Percentiles rank a stretch among this genome's conserved stretches.
phyloP scores from a whole-genome alignment of 2,113 vertebrate species.

The Tretioscincus oriximinensis region DNA sequence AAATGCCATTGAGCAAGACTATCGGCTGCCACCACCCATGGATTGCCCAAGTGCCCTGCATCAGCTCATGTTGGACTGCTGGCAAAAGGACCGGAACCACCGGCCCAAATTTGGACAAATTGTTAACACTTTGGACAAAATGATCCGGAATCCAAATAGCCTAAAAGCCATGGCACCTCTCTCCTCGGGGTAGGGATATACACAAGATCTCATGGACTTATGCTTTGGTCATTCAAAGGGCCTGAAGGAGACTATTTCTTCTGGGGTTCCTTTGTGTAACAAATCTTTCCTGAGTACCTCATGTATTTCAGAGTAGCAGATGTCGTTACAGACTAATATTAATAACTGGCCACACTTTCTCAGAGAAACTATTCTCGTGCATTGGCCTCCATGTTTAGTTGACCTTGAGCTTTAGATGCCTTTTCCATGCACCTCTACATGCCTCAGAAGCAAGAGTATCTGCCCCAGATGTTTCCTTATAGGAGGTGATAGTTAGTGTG shows the following conservation, averaged over 20 bases:
- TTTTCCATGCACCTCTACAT: too few species aligned
- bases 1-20: conserved; percentile 96
- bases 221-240: not conserved
- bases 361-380: too few species aligned
- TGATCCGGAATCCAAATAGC: conserved; percentile 94
- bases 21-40: conserved; percentile 91
- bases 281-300: not conserved
- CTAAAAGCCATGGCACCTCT: conserved; percentile 92
- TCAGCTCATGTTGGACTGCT: conserved; percentile 96
- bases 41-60: conserved; percentile 92
- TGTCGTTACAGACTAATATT: too few species aligned
- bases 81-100: conserved; percentile 96
- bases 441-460: too few species aligned
- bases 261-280: too few species aligned
- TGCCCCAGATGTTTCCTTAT: too few species aligned
- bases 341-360: too few species aligned
- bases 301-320: too few species aligned
- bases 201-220: too few species aligned
- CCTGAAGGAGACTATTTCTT: not conserved
- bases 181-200: conserved; percentile 83
- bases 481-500: too few species aligned
- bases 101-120: conserved; percentile 93
- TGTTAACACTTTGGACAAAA: conserved; percentile 93
- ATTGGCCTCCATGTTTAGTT: too few species aligned
- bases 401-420: too few species aligned